These are phyloP conservation scores for Cyprinella venusta DNA, from an alignment of 2,797 vertebrate genomes.

Conservation along the genomic window DNA sequence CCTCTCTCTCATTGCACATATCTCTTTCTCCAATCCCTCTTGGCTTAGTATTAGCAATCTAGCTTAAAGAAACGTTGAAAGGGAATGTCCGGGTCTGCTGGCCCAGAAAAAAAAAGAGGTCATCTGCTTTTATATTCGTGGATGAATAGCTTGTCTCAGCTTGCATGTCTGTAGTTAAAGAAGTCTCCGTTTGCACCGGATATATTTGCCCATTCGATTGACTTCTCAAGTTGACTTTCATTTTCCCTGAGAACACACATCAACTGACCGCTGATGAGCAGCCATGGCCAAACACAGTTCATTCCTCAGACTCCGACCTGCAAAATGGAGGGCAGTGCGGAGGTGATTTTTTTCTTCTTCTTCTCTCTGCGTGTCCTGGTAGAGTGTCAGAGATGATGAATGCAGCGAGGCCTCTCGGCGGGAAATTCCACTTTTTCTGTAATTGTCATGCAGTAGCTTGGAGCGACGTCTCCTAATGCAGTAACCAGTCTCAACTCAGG, in stretches of 20 bases:
- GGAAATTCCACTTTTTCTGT: constrained; percentile 51
- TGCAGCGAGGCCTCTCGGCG: constrained; percentile 37
- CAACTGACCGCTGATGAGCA: constrained; percentile 50
- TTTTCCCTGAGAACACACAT: constrained; percentile 46
- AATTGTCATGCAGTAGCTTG: constrained; percentile 51
- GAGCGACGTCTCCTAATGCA: constrained; percentile 46
- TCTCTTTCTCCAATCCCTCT: constrained; percentile 16
- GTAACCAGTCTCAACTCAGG: constrained; percentile 36
- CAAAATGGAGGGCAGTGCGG: constrained; percentile 58
- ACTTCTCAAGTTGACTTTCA: constrained; percentile 54
- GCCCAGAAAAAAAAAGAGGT: constrained; percentile 41
- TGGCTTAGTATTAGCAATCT: neutral
- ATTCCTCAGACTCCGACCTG: constrained; percentile 56
- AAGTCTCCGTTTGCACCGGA: constrained; percentile 32
- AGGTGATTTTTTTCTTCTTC: constrained; percentile 40
- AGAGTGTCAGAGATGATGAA: constrained; percentile 53
- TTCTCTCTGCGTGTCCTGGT: constrained; percentile 38
- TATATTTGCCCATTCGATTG: constrained; percentile 52
- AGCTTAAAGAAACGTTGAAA: constrained; percentile 43
- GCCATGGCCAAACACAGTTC: constrained; percentile 50
- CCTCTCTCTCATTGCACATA: neutral
- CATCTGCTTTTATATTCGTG: constrained; percentile 46
- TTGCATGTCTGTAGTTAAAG: constrained; percentile 13
- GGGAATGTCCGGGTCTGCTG: constrained; percentile 40
- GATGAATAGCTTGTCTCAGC: constrained; percentile 44